Evolutionary conservation across 2,888 invertebrate genomes (phyloP).

Genomic region (Polylopha cassiicola): DNA sequence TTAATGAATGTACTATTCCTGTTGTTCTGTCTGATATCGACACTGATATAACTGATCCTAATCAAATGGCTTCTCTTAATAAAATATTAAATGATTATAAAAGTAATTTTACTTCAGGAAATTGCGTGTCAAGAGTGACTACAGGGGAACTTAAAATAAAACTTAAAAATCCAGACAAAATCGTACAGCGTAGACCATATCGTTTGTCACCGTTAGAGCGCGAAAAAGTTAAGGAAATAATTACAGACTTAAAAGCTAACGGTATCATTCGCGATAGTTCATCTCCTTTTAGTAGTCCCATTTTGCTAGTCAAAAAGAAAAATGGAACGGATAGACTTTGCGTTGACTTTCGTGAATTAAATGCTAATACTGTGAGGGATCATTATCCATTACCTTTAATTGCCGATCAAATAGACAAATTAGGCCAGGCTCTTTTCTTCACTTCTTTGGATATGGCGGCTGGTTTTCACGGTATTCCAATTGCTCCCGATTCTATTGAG

Average conservation of each 20-base stretch:
- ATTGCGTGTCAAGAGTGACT: constrained; percentile 8
- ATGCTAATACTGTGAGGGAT: constrained; percentile 12
- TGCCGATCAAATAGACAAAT: constrained; percentile 10
- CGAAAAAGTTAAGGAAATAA: constrained; percentile 14
- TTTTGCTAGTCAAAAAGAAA: constrained; percentile 23
- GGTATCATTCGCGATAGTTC: constrained; percentile 22
- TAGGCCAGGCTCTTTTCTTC: constrained; percentile 2
- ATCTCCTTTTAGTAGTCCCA: constrained; percentile 23
- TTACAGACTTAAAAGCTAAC: constrained; percentile 12
- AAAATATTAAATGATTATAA: neutral
- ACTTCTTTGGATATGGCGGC: constrained; percentile 12
- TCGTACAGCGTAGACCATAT: constrained; percentile 18
- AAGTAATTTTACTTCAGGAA: constrained; percentile 10
- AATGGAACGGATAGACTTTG: constrained; percentile 26
- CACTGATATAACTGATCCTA: neutral
- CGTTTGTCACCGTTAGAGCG: constrained; percentile 17
- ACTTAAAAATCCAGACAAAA: constrained; percentile 17
- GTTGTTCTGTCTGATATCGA: neutral
- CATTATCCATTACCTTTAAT: constrained; percentile 19
- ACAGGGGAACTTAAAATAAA: constrained; percentile 17
- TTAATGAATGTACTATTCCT: neutral
- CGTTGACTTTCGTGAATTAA: constrained; percentile 21
- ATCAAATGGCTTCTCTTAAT: neutral
- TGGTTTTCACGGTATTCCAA: constrained; percentile 15
- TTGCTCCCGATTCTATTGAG: constrained; percentile 10